phyloP scores from a whole-genome alignment of 2,888 invertebrate genomes.

The Trypoxylon attenuatum region DNA sequence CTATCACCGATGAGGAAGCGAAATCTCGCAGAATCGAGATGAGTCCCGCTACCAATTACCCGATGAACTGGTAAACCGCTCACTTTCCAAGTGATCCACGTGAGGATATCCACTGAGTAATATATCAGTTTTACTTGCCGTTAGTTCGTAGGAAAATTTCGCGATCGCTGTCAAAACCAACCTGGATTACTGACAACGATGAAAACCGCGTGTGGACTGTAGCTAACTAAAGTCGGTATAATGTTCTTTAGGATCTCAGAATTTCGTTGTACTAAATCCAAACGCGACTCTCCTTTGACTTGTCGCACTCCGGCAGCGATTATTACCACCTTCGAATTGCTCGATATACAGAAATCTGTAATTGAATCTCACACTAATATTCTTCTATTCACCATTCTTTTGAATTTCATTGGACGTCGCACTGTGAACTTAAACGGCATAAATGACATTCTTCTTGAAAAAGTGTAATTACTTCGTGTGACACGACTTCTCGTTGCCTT shows the following conservation, averaged over 20 bases:
- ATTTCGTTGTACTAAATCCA: conserved; percentile 77
- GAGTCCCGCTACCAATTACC: conserved; percentile 80
- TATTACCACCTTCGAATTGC: conserved; percentile 76
- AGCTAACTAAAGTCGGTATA: conserved; percentile 76
- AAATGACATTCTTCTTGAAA: no score
- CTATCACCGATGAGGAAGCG: conserved; percentile 78
- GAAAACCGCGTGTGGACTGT: conserved; percentile 77
- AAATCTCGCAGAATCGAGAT: conserved; percentile 80
- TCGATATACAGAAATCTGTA: conserved; percentile 75
- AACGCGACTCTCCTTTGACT: conserved; percentile 75
- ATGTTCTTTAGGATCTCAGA: conserved; percentile 76
- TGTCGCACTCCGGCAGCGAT: conserved; percentile 78
- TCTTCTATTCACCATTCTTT: no score
- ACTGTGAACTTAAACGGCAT: no score
- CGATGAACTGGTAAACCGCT: conserved; percentile 79
- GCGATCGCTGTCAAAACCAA: conserved; percentile 22
- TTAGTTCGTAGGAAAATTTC: not conserved
- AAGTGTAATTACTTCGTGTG: no score
- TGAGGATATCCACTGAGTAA: conserved; percentile 78
- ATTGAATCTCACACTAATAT: not conserved
- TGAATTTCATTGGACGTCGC: no score
- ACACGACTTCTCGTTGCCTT: no score
- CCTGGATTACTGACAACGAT: conserved; percentile 78
- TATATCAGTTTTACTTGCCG: conserved; percentile 67
- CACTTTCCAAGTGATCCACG: conserved; percentile 81